phyloP scores from a whole-genome alignment of 1,140 invertebrate species.

The Cotesia typhae region DNA sequence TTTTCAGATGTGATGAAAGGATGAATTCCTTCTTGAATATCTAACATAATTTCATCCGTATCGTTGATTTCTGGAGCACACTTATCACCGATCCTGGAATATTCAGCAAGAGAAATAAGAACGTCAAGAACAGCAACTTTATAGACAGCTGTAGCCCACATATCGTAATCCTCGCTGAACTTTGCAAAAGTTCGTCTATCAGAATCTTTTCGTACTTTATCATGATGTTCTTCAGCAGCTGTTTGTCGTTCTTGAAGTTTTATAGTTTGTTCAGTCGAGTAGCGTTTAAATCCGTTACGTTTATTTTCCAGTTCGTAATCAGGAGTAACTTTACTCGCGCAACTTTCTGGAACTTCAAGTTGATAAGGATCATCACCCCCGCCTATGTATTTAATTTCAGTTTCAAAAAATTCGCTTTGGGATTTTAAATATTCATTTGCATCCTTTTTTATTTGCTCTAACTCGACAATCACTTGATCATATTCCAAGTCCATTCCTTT shows the following conservation, averaged over 20 bases:
- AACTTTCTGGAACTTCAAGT: constrained; percentile 88
- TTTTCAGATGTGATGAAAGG: constrained; percentile 83
- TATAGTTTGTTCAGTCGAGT: constrained; percentile 80
- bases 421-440: constrained; percentile 76
- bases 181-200: constrained; percentile 91
- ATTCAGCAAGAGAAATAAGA: constrained; percentile 82
- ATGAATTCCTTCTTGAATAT: constrained; percentile 87
- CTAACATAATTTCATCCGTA: constrained; percentile 77
- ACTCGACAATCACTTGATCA: constrained; percentile 75
- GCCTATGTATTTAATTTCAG: constrained; percentile 82
- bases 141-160: constrained; percentile 83
- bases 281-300: constrained; percentile 90
- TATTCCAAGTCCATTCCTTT: constrained; percentile 88
- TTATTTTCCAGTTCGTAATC: constrained; percentile 85
- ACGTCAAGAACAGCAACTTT: constrained; percentile 88
- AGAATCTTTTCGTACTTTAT: constrained; percentile 83
- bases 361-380: constrained; percentile 92
- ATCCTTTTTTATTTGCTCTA: constrained; percentile 78
- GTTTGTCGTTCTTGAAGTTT: constrained; percentile 79
- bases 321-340: constrained; percentile 73
- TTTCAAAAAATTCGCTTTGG: constrained; percentile 72
- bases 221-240: constrained; percentile 81
- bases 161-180: constrained; percentile 83
- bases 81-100: constrained; percentile 74
- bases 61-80: constrained; percentile 79